Percentiles rank a stretch among this genome's conserved stretches.
phyloP scores from a whole-genome alignment of 2,113 vertebrate genomes.

The Pseudorectes ferrugineus region DNA sequence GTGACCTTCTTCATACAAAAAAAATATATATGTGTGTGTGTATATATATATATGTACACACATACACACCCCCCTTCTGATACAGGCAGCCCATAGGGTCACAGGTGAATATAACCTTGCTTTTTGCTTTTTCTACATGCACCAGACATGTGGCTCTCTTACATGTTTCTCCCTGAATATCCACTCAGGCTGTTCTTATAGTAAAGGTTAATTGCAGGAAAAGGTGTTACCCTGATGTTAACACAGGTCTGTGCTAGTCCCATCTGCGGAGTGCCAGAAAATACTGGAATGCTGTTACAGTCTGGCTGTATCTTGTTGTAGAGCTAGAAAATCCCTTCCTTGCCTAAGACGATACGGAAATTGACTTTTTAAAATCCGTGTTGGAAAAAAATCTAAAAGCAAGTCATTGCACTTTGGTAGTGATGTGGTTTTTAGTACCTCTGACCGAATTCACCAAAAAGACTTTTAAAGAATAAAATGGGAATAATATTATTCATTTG shows the following conservation, averaged over 20 bases:
- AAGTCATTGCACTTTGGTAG: not conserved
- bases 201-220: slow-evolving; percentile 18
- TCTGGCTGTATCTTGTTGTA: not conserved
- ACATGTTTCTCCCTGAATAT: not conserved
- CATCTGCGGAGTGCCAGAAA: not conserved
- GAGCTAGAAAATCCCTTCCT: not conserved
- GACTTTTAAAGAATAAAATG: not conserved
- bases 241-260: not conserved
- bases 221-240: not conserved
- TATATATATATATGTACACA: fast-evolving
- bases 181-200: not conserved
- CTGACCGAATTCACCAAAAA: not conserved
- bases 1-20: not conserved
- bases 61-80: fast-evolving
- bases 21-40: not conserved
- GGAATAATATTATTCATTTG: not conserved
- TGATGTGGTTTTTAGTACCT: not conserved
- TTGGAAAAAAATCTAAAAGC: not conserved
- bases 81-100: fast-evolving
- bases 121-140: fast-evolving
- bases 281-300: not conserved
- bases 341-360: not conserved
- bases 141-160: not conserved
- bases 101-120: not conserved
- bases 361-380: not conserved